Evolutionary conservation across 2,797 vertebrate genomes (phyloP), one percentile per base, ranked within the genome.

Genomic region (Gymnocypris eckloni): DNA sequence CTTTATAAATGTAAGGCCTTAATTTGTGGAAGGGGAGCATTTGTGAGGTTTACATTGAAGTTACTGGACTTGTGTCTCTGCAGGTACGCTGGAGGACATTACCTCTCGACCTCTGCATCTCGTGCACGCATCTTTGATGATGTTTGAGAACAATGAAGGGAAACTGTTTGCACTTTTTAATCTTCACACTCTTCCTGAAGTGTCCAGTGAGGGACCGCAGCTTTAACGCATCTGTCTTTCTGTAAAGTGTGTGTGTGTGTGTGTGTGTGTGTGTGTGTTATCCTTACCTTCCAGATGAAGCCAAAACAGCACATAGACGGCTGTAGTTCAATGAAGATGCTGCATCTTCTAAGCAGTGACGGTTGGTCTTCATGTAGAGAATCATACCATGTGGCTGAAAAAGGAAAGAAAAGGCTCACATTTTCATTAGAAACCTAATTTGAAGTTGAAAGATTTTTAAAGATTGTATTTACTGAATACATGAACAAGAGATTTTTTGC

Each of bases 31-130:
- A 61, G 4, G 4, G 4, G 16, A 52, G 15, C 15, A 11, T 75
- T 75, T 52, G 52, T 0, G 0, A 52, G n/a, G 28, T 48, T 45
- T 45, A 37, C 13, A 25, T 12, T 69, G 45, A 43, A 22, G 10
- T 39, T 15, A 54, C 16, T 54, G 11, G 13, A 11, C 13, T 16
- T 56, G 28, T 82, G 11, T 85, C 7, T 84, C 56, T 85, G 20
- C 41, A 95, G 93, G 89, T 88, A 84, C 20, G 66, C 70, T 15
- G 87, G 88, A 85, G 93, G 93, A 86, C 88, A 85, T 39, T 93
- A 94, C 87, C 82, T 90, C 64, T 92, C 93, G 77, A 87, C 93
- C 48, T 91, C 92, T 50, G 82, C 88, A 20, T 91, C 93, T 67
- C 83, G 67, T 22, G 81, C 52, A 0, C 82, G 86, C 48, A 73